Evolutionary conservation across 2,888 invertebrate species (phyloP).

Genomic region (Cheilosia soror): DNA sequence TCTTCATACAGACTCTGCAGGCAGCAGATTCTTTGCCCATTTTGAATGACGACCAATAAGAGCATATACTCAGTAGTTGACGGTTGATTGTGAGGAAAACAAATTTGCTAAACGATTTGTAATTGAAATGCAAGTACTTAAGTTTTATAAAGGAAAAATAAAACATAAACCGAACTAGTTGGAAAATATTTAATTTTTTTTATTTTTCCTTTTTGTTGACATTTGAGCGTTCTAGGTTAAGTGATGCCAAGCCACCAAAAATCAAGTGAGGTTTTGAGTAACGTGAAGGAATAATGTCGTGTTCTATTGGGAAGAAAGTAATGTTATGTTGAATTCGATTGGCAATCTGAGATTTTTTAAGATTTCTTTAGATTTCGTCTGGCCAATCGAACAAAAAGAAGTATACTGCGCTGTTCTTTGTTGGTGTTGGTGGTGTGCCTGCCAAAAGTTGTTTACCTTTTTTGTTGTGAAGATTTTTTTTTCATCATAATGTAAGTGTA

Average conservation of each 20-base stretch:
- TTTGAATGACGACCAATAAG: background rate
- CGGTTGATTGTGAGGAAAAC: background rate
- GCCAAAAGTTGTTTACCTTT: too few species aligned
- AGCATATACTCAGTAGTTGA: conserved; percentile 1
- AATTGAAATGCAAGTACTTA: background rate
- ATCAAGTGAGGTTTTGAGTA: background rate
- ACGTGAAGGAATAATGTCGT: background rate
- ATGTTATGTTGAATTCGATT: too few species aligned
- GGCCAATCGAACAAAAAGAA: too few species aligned
- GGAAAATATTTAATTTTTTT: conserved; percentile 34
- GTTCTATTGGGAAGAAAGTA: background rate
- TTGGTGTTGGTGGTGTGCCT: too few species aligned
- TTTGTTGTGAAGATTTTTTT: too few species aligned
- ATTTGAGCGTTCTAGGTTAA: conserved; percentile 50
- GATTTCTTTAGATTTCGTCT: too few species aligned
- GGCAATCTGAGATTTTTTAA: too few species aligned
- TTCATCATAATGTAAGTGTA: too few species aligned
- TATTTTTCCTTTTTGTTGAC: conserved; percentile 68
- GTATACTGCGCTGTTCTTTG: too few species aligned
- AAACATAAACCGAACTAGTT: conserved; percentile 15
- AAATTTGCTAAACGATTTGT: background rate
- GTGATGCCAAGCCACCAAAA: conserved; percentile 34
- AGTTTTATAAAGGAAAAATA: conserved; percentile 16
- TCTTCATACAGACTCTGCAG: conserved; percentile 73
- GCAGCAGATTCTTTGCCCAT: conserved; percentile 67